These are phyloP conservation scores for Aspiorhynchus laticeps DNA, from an alignment of 2,113 vertebrate species.

Conservation along the genomic window DNA sequence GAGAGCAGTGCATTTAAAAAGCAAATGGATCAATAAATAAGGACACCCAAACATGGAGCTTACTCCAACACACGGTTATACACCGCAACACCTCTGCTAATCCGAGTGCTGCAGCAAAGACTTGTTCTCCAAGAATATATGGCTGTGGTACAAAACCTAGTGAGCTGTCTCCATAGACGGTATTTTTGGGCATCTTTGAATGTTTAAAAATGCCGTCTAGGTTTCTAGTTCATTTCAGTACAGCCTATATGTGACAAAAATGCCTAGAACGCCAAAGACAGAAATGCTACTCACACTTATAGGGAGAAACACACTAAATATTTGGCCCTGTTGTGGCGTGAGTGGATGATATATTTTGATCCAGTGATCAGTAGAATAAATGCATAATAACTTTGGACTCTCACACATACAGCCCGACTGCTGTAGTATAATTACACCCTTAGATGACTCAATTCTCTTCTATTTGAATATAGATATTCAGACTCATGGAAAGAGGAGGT, in stretches of 20 bases:
- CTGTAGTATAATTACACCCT: constrained; percentile 11
- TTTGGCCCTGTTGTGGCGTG: background rate
- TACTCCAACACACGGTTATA: background rate
- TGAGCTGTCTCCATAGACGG: background rate
- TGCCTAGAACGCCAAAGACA: background rate
- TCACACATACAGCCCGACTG: background rate
- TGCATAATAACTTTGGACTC: constrained; percentile 27
- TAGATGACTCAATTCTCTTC: background rate
- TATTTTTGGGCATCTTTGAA: constrained; percentile 1
- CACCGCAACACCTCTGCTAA: constrained; percentile 4
- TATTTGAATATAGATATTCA: background rate
- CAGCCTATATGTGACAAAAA: constrained; percentile 2
- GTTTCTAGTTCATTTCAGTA: background rate
- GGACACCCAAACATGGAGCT: constrained; percentile 27
- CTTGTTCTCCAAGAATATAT: constrained; percentile 15
- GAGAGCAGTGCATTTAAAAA: constrained; percentile 6
- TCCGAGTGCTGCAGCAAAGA: constrained; percentile 2
- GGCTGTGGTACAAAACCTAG: constrained; percentile 2
- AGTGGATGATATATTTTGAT: constrained; percentile 14
- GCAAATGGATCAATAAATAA: constrained; percentile 38
- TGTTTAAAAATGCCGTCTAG: background rate
- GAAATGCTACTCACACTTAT: background rate
- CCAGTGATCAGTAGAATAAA: constrained; percentile 26
- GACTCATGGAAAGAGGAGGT: background rate
- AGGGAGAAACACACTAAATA: background rate